phyloP scores from a whole-genome alignment of 2,888 invertebrate species.

The Microchrysa polita region DNA sequence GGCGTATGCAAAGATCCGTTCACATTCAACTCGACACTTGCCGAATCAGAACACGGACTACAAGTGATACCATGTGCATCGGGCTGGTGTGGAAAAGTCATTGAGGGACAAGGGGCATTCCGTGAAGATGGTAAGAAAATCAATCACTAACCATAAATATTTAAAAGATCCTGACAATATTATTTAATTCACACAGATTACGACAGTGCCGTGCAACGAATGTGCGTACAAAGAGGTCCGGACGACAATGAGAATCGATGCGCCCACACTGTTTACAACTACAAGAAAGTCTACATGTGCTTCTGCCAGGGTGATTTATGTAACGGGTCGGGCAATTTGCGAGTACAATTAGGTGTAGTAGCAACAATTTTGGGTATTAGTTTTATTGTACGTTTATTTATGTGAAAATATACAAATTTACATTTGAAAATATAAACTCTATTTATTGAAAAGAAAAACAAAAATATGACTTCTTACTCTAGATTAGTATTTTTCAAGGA shows the following conservation, averaged over 20 bases:
- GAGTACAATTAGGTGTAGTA: background rate
- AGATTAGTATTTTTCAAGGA: no score
- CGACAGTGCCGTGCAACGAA: slow-evolving; percentile 85
- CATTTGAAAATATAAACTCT: slow-evolving; percentile 17
- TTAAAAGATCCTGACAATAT: background rate
- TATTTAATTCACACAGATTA: slow-evolving; percentile 70
- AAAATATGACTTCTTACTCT: no score
- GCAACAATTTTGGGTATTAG: slow-evolving; percentile 3
- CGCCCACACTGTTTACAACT: slow-evolving; percentile 84
- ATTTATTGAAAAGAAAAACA: background rate
- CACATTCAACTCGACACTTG: slow-evolving; percentile 78
- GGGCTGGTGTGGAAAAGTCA: slow-evolving; percentile 92
- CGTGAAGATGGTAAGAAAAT: slow-evolving; percentile 76
- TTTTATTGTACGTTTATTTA: slow-evolving; percentile 18
- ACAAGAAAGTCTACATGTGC: slow-evolving; percentile 87
- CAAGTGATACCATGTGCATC: slow-evolving; percentile 84
- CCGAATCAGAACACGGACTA: slow-evolving; percentile 76
- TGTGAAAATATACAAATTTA: slow-evolving; percentile 5
- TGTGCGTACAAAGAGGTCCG: slow-evolving; percentile 87
- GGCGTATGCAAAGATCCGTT: slow-evolving; percentile 92
- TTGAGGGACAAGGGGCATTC: slow-evolving; percentile 80
- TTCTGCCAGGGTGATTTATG: slow-evolving; percentile 92
- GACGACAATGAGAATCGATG: slow-evolving; percentile 90
- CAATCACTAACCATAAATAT: background rate
- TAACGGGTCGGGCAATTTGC: slow-evolving; percentile 65